These are phyloP conservation scores for Philhelius pedissequus DNA, from an alignment of 2,888 invertebrate species.

Conservation along the genomic window DNA sequence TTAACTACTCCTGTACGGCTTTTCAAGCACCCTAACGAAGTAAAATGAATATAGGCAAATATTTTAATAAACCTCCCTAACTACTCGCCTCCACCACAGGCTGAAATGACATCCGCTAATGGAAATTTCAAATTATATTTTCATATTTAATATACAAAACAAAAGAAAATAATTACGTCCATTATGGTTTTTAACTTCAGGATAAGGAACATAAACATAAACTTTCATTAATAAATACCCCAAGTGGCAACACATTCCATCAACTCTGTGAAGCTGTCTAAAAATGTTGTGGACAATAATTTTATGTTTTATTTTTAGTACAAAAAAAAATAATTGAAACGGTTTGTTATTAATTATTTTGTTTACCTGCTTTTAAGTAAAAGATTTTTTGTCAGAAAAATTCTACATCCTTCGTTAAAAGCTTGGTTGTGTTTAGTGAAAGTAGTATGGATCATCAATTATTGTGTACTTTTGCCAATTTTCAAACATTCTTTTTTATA, in stretches of 20 bases:
- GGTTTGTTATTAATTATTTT: background rate
- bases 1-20: no score
- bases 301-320: background rate
- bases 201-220: conserved; percentile 1
- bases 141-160: background rate
- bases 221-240: background rate
- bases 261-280: background rate
- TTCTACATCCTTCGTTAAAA: no score
- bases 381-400: background rate
- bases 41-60: background rate
- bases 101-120: background rate
- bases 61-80: background rate
- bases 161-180: conserved; percentile 2
- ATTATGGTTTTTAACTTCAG: background rate
- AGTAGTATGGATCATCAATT: no score
- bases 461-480: no score
- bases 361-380: no score
- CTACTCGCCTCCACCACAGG: background rate
- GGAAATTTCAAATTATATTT: background rate
- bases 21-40: no score
- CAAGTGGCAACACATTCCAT: background rate
- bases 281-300: background rate
- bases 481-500: no score
- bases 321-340: background rate
- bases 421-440: no score